Percentiles rank a stretch among this genome's conserved stretches.
phyloP scores from a whole-genome alignment of 2,113 vertebrate species.

The Trinectes maculatus region DNA sequence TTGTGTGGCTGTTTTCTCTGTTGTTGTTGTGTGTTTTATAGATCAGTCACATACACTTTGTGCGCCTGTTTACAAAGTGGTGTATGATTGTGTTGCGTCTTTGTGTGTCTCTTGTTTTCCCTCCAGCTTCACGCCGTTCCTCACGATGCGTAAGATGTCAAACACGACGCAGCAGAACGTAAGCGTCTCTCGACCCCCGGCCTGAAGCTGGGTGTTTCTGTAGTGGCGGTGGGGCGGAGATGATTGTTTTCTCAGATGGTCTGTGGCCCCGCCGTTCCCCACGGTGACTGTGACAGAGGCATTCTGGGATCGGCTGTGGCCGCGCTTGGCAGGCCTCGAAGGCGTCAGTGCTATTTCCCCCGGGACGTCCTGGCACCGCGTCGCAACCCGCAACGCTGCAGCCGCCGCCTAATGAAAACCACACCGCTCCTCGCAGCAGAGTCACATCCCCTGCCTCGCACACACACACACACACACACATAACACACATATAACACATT shows the following conservation, averaged over 20 bases:
- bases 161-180: slow-evolving; percentile 37
- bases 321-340: slow-evolving; percentile 76
- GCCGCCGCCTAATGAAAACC: slow-evolving; percentile 77
- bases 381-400: slow-evolving; percentile 76
- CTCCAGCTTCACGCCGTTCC: not conserved
- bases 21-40: too few species aligned
- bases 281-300: slow-evolving; percentile 80
- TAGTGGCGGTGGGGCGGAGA: slow-evolving; percentile 48
- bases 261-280: slow-evolving; percentile 69
- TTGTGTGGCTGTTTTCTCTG: too few species aligned
- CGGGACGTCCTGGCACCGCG: slow-evolving; percentile 78
- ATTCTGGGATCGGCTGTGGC: slow-evolving; percentile 78
- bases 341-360: slow-evolving; percentile 83
- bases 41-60: too few species aligned
- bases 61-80: too few species aligned
- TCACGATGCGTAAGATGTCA: slow-evolving; percentile 3
- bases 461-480: not conserved
- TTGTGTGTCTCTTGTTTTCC: not conserved
- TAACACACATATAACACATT: slow-evolving; percentile 19
- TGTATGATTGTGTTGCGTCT: too few species aligned
- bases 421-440: slow-evolving; percentile 44
- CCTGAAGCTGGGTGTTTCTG: slow-evolving; percentile 30
- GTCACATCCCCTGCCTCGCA: slow-evolving; percentile 29
- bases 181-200: not conserved
- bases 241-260: slow-evolving; percentile 87